Percentiles rank a stretch among this genome's conserved stretches.
Conservation (phyloP, 2,888 invertebrate species). For the Cyrtodaria siliqua region DNA sequence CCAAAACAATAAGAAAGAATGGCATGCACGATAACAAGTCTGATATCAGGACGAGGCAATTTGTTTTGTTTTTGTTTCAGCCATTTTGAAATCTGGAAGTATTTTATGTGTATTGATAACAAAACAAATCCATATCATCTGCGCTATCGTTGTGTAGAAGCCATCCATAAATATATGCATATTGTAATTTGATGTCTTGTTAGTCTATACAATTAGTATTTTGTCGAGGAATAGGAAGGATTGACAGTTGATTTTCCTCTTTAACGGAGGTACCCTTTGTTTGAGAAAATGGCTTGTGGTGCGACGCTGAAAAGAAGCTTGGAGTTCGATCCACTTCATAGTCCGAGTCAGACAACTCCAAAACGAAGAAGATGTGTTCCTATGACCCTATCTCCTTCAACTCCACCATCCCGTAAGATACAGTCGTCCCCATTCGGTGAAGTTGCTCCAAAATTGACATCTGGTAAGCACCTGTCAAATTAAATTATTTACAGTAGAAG, state of each 20-base stretch:
- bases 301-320: constrained; percentile 97
- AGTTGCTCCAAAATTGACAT: constrained; percentile 94
- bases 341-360: constrained; percentile 90
- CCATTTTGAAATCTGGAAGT: constrained; percentile 46
- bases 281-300: constrained; percentile 93
- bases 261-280: too few relatives aligned
- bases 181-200: too few relatives aligned
- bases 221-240: too few relatives aligned
- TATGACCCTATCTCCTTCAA: constrained; percentile 91
- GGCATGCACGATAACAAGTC: too few relatives aligned
- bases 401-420: constrained; percentile 84
- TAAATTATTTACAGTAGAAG: too few relatives aligned
- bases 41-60: constrained; percentile 18
- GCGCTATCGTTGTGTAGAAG: too few relatives aligned
- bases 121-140: neutral
- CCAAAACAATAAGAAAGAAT: too few relatives aligned
- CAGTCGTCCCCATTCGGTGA: constrained; percentile 93
- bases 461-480: constrained; percentile 89
- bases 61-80: constrained; percentile 33
- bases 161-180: too few relatives aligned
- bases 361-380: constrained; percentile 97
- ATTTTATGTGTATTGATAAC: neutral
- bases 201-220: too few relatives aligned
- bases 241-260: too few relatives aligned
- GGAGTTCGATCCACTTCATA: constrained; percentile 97